Conservation (phyloP, 64 coral and sea anemone species). For the Catalaphyllia jardinei region DNA sequence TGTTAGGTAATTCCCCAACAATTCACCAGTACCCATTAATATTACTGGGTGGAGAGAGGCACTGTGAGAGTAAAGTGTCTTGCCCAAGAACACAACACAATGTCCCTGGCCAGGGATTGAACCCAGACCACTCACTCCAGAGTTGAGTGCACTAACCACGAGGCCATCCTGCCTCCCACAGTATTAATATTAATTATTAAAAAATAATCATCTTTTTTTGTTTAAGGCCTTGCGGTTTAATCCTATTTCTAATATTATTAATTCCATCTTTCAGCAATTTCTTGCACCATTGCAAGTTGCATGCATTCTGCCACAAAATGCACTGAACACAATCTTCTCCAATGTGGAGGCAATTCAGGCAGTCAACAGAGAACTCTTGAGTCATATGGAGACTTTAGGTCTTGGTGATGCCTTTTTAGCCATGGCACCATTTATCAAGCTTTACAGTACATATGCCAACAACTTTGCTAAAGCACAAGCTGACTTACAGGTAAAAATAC, state of each 20-base stretch:
- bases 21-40: too few relatives aligned
- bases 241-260: background rate
- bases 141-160: too few relatives aligned
- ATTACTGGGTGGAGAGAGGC: too few relatives aligned
- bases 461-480: slow-evolving; percentile 89
- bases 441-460: slow-evolving; percentile 97
- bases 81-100: too few relatives aligned
- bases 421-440: slow-evolving; percentile 92
- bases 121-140: too few relatives aligned
- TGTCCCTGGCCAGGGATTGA: too few relatives aligned
- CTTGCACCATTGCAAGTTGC: slow-evolving; percentile 71
- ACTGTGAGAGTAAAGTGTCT: too few relatives aligned
- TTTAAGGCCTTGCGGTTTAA: background rate
- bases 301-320: slow-evolving; percentile 68
- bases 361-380: slow-evolving; percentile 89
- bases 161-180: too few relatives aligned
- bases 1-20: too few relatives aligned
- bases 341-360: slow-evolving; percentile 95
- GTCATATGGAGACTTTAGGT: slow-evolving; percentile 92
- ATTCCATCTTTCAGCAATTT: slow-evolving; percentile 66
- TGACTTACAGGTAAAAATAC: slow-evolving; percentile 63
- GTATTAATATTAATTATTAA: too few relatives aligned
- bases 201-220: too few relatives aligned
- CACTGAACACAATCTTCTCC: slow-evolving; percentile 80
- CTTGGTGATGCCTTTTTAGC: slow-evolving; percentile 95